Conservation (phyloP, 1,140 invertebrate species). For the Tachypleus tridentatus region DNA sequence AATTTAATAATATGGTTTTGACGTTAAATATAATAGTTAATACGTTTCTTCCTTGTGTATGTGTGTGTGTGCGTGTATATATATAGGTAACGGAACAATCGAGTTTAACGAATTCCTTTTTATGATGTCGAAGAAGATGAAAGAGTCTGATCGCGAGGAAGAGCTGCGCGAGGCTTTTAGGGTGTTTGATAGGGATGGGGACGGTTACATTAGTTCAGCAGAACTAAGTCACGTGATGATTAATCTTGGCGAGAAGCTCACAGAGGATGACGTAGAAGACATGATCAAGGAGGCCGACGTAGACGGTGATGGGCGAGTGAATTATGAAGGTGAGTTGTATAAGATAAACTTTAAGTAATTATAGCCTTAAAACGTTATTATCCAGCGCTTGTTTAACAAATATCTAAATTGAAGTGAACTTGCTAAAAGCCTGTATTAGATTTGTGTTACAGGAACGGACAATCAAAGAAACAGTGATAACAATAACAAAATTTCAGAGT, state of each 20-base stretch:
- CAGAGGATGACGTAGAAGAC: constrained; percentile 96
- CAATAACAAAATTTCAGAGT: no score
- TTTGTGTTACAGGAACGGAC: no score
- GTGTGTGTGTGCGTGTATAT: no score
- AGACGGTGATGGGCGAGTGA: constrained; percentile 96
- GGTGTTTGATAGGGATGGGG: constrained; percentile 96
- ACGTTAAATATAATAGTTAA: no score
- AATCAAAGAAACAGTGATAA: no score
- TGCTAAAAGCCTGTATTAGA: no score
- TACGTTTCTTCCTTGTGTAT: no score
- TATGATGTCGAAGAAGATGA: constrained; percentile 99
- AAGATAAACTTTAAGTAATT: no score
- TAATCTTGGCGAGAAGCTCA: constrained; percentile 96
- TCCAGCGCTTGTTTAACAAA: no score
- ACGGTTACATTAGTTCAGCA: constrained; percentile 91
- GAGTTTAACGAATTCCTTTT: constrained; percentile 98
- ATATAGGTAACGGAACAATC: constrained; percentile 89
- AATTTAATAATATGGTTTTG: no score
- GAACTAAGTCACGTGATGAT: constrained; percentile 95
- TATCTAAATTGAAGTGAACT: no score
- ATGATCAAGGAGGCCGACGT: constrained; percentile 98
- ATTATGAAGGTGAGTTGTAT: constrained; percentile 76
- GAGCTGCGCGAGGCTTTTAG: constrained; percentile 97
- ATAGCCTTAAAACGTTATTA: no score
- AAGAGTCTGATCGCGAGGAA: constrained; percentile 96